Evolutionary conservation across 2,113 vertebrate species (phyloP), one percentile per base, ranked within the genome.

Genomic region (Pachypanchax playfairii): DNA sequence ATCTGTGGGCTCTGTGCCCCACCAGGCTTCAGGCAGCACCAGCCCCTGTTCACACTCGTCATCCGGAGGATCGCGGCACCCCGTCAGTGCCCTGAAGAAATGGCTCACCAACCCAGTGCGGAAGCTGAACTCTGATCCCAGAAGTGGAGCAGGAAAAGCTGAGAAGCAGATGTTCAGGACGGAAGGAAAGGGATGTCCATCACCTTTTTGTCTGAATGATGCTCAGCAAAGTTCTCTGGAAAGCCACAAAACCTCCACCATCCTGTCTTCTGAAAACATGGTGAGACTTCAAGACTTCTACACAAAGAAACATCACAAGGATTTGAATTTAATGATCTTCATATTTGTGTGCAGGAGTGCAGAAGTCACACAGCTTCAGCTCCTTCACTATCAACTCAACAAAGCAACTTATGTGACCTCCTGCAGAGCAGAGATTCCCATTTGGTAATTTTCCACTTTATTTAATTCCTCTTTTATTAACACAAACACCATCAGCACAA

Each of bases 71-170:
- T 75, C 93, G 29, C 90, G 86, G 25, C 89, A 83, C 67, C 91
- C 93, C 1, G 85, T 93, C 68, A 91, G 90, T 36, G 84, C 92
- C 44, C 80, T 94, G 38, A 93, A 92, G 82, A 93, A 92, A 76
- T 94, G 93, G 93, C 89, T 94, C 59, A 92, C 90, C 71, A 92
- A 86, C 31, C 93, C 93, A 0, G 88, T 92, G 22, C 90, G 91
- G 35, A 93, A 91, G 64, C 75, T 92, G 47, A 92, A 87, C 76
- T 75, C 83, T 6, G 89, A 87, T 26, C 35, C 65, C 62, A 69
- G 79, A 55, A 68, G 85, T 64, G 87, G 70, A 62, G 51, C 36
- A 2, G 84, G 79, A 44, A 86, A 88, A 65, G 73, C 57, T 0
- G 89, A 91, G 53, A 85, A 89, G 59, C 90, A 85, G 66, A 79